Base-by-base conservation (phyloP, 2,797 vertebrate species). In the Lagocephalus sceleratus region DNA sequence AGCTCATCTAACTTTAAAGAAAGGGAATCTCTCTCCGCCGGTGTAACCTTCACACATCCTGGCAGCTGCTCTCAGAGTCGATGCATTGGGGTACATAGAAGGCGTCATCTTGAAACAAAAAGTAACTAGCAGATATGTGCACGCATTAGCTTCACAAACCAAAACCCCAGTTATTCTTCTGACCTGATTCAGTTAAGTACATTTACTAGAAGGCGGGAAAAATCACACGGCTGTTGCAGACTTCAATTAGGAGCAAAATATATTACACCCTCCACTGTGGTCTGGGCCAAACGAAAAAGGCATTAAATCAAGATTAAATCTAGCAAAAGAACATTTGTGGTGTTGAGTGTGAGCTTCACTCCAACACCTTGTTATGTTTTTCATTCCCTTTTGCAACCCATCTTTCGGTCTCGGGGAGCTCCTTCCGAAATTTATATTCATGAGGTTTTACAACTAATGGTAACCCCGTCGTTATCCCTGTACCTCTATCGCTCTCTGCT, bases 381-480 rank as follows among this genome's bases (percentile, higher is more conserved):
- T 83, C 78, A 84, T 79, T 72, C 66, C 73, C 76, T 60, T 66
- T 57, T 66, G 54, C 70, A 68, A 47, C 66, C 79, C 75, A 73
- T 82, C 66, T 57, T 61, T 65, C 73, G 60, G 84, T 79, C 77
- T 74, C 63, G 44, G 66, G 81, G 75, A 83, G 71, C 74, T 75
- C 73, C 47, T 67, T 78, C 63, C 60, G 60, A 78, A 79, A 89
- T 85, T 73, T 85, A 85, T 89, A 90, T 91, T 88, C 84, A 89
- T 89, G 79, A 87, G 83, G 71, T 85, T 87, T 87, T 79, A 78
- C 71, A 88, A 84, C 79, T 86, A 89, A 90, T 82, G 75, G 80
- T 88, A 90, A 89, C 82, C 78, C 63, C 66, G 76, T 88, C 85
- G 82, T 89, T 87, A 87, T 88, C 76, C 74, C 75, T 17, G 66